Conservation (phyloP, 1,140 invertebrate genomes). For the Sycophaga agraensis region DNA sequence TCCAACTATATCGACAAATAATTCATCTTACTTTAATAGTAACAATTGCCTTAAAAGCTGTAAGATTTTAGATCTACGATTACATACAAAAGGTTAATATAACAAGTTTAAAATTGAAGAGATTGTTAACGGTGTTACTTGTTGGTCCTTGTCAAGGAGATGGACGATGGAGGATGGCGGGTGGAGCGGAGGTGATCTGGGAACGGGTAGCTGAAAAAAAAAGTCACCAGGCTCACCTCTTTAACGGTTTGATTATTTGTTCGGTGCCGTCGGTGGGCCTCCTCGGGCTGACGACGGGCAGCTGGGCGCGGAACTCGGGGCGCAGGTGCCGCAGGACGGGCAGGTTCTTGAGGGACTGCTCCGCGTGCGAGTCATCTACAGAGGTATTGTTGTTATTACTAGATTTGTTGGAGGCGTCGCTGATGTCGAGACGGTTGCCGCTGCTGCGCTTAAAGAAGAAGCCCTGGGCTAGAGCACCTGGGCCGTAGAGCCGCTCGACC, state of each 20-base stretch:
- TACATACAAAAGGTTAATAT: too few relatives aligned
- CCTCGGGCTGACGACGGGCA: conserved; percentile 70
- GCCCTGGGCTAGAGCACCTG: conserved; percentile 78
- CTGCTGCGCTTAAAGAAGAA: conserved; percentile 67
- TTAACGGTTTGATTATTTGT: conserved; percentile 51
- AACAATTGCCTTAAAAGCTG: too few relatives aligned
- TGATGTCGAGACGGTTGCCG: conserved; percentile 42
- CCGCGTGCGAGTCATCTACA: conserved; percentile 44
- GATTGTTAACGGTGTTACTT: too few relatives aligned
- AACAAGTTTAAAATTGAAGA: too few relatives aligned
- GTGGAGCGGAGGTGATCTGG: too few relatives aligned
- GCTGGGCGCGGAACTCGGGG: conserved; percentile 81
- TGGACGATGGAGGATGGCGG: too few relatives aligned
- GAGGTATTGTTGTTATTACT: conserved; percentile 47
- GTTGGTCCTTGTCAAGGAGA: too few relatives aligned
- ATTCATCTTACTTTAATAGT: too few relatives aligned
- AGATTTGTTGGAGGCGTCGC: conserved; percentile 53
- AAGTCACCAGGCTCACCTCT: conserved; percentile 45
- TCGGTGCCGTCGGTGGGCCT: conserved; percentile 54
- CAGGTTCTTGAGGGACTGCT: conserved; percentile 57
- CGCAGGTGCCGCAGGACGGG: conserved; percentile 78
- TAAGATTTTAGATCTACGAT: too few relatives aligned
- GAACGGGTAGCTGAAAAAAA: too few relatives aligned
- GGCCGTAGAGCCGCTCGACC: conserved; percentile 83
- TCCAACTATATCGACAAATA: too few relatives aligned